These are phyloP conservation scores for Melikaiella ostensackeni DNA, from an alignment of 2,888 invertebrate species.

Conservation along the genomic window DNA sequence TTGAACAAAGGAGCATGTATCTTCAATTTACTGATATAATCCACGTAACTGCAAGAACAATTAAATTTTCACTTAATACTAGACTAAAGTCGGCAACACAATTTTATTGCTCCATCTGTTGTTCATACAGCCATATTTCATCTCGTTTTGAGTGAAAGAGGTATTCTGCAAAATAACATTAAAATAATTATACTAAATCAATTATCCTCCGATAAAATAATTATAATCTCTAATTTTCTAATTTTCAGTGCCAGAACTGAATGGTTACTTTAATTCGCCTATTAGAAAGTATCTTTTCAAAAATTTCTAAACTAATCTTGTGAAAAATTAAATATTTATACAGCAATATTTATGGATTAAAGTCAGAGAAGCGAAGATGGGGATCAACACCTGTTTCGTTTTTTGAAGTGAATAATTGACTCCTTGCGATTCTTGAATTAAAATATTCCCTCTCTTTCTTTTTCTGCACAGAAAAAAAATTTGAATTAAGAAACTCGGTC, in stretches of 20 bases:
- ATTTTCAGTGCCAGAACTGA: neutral
- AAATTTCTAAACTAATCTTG: neutral
- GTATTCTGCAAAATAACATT: neutral
- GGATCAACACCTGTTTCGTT: neutral
- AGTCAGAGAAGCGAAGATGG: neutral
- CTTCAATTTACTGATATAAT: too few relatives aligned
- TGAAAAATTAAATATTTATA: neutral
- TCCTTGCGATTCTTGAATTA: neutral
- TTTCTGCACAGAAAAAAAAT: too few relatives aligned
- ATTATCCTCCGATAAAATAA: neutral
- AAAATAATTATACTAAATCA: neutral
- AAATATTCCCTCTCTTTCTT: neutral
- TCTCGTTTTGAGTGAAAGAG: neutral
- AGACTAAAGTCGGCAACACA: neutral
- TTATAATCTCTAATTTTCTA: neutral
- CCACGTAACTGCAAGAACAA: neutral
- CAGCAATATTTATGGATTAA: neutral
- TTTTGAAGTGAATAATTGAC: neutral
- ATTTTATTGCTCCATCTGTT: neutral
- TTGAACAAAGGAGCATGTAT: too few relatives aligned
- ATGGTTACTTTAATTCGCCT: neutral
- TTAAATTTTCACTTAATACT: conserved; percentile 7
- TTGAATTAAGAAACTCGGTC: too few relatives aligned
- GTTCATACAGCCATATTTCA: neutral
- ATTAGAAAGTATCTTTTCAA: neutral